phyloP scores from a whole-genome alignment of 2,888 invertebrate species.

The Geotrupes spiniger region DNA sequence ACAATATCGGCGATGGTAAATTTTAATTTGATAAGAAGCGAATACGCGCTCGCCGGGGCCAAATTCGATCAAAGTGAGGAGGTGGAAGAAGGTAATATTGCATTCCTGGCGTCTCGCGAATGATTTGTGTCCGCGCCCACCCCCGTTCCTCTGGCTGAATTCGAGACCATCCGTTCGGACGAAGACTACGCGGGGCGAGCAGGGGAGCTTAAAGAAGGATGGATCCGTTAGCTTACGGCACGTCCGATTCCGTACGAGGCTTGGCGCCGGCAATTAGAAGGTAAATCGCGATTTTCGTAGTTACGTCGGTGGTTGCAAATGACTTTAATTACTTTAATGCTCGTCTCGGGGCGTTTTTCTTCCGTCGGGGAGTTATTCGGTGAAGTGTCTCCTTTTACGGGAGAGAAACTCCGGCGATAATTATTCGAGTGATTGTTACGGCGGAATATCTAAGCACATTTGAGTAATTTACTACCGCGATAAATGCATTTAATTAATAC shows the following conservation, averaged over 20 bases:
- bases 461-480: no score
- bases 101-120: slow-evolving; percentile 47
- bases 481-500: no score
- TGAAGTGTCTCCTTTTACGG: neutral
- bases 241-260: slow-evolving; percentile 28
- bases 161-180: slow-evolving; percentile 29
- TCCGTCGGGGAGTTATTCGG: slow-evolving; percentile 2
- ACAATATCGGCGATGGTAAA: slow-evolving; percentile 39
- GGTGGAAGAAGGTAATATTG: slow-evolving; percentile 43
- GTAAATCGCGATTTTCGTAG: slow-evolving; percentile 31
- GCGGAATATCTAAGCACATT: no score
- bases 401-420: neutral
- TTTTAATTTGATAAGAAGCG: slow-evolving; percentile 45
- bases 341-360: slow-evolving; percentile 1
- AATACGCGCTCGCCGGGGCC: slow-evolving; percentile 35
- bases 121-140: slow-evolving; percentile 43
- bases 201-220: slow-evolving; percentile 16
- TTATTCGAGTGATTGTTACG: no score
- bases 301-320: slow-evolving; percentile 28
- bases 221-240: slow-evolving; percentile 15
- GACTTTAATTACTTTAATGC: slow-evolving; percentile 29
- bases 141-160: slow-evolving; percentile 42
- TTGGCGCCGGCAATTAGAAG: slow-evolving; percentile 28
- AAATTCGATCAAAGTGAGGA: slow-evolving; percentile 38
- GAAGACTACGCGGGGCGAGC: slow-evolving; percentile 26